Conservation (phyloP, 2,888 invertebrate genomes). For the Baccha elongata region DNA sequence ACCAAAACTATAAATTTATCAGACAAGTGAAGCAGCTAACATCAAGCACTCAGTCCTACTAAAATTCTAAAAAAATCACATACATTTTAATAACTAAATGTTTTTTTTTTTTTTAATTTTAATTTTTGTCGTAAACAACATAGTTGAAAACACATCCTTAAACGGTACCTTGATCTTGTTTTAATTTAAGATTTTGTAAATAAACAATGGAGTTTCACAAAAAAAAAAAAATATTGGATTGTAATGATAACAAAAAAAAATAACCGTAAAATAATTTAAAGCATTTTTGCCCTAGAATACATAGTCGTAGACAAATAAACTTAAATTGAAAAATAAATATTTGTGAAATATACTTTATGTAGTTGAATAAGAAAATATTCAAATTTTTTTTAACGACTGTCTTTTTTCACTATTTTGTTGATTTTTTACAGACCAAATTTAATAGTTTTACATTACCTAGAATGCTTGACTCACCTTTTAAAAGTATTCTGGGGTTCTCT, state of each 20-base stretch:
- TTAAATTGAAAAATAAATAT: conserved; percentile 2
- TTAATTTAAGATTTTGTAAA: conserved; percentile 49
- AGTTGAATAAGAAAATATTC: conserved; percentile 16
- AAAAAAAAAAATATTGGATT: conserved; percentile 37
- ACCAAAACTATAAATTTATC: conserved; percentile 4
- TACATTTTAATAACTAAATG: conserved; percentile 18
- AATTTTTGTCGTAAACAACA: neutral
- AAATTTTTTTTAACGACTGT: neutral
- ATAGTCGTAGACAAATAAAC: conserved; percentile 29
- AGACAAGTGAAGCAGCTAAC: conserved; percentile 26
- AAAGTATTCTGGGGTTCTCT: too few relatives aligned
- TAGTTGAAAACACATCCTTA: conserved; percentile 25
- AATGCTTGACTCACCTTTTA: too few relatives aligned
- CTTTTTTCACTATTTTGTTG: neutral
- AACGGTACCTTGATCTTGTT: conserved; percentile 50
- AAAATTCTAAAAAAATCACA: conserved; percentile 29
- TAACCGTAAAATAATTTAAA: conserved; percentile 19
- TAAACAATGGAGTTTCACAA: conserved; percentile 39
- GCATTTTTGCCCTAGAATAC: conserved; percentile 38
- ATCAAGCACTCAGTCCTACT: conserved; percentile 39
- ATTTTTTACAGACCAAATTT: too few relatives aligned
- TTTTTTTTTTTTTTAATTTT: conserved; percentile 15
- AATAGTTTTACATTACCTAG: too few relatives aligned
- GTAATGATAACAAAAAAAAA: conserved; percentile 30
- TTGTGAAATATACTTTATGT: conserved; percentile 18